A percentile compares a stretch with the other conserved stretches of the same genome.
Evolutionary conservation across 2,888 invertebrate genomes (phyloP).

Genomic region (Tinea semifulvella): DNA sequence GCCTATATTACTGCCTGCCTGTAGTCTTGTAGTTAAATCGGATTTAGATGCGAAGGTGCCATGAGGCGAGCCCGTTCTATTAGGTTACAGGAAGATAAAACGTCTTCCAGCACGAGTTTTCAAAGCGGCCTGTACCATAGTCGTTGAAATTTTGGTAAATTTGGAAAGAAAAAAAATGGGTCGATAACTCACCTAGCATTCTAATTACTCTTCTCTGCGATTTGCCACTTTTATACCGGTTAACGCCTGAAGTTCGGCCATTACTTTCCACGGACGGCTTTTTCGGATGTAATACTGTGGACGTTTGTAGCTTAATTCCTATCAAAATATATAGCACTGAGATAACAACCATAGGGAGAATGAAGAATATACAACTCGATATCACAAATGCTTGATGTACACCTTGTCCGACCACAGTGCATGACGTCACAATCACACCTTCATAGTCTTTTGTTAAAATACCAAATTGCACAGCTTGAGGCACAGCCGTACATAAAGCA

Average conservation of each 20-base stretch:
- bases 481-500: constrained; percentile 77
- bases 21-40: too few species aligned
- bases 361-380: constrained; percentile 84
- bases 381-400: constrained; percentile 79
- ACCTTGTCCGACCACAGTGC: constrained; percentile 67
- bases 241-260: constrained; percentile 37
- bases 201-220: constrained; percentile 75
- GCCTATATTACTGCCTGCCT: too few species aligned
- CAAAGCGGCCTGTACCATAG: too few species aligned
- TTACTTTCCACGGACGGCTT: constrained; percentile 58
- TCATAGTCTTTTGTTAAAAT: constrained; percentile 59
- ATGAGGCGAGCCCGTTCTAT: too few species aligned
- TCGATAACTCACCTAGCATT: constrained; percentile 76
- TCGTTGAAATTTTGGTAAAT: too few species aligned
- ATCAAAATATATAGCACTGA: constrained; percentile 82
- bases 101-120: too few species aligned
- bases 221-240: constrained; percentile 63
- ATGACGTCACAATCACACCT: constrained; percentile 56
- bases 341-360: constrained; percentile 87
- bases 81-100: too few species aligned
- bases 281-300: constrained; percentile 67
- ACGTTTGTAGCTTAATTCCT: constrained; percentile 74
- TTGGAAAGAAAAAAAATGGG: background rate
- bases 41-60: too few species aligned
- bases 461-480: constrained; percentile 84